Base-by-base conservation (phyloP, 2,797 vertebrate genomes). In the Capromys pilorides region DNA sequence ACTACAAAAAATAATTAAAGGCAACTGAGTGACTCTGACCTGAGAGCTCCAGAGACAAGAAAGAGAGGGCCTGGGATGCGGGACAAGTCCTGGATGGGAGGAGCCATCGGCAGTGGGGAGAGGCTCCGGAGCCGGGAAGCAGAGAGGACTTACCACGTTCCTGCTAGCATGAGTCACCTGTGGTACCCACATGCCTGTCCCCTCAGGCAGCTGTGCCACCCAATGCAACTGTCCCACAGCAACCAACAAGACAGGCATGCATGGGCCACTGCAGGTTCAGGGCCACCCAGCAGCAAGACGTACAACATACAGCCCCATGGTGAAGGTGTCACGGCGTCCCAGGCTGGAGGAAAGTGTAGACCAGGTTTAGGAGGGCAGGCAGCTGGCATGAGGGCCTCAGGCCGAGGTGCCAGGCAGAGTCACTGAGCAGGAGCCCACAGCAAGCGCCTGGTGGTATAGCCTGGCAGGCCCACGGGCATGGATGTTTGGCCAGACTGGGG, bases 331-430 rank as follows among this genome's bases (percentile, higher is more conserved):
- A 73, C 28, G 79, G 28, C 84, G 13, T 13, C 82, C 51, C 36
- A 5, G 22, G 41, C 77, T 77, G 64, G 61, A 82, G 6, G 16
- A 39, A 14, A 51, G 41, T 13, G 73, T 28, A 45, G 22, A 51
- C n/a, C 51, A 78, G 33, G 28, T 62, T 73, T 19, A 71, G 71
- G 36, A 88, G 81, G 11, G 31, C 22, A 92, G 41, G 69, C 54
- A 59, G 54, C 1, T 36, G 81, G 24, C 61, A 83, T 5, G 8
- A 62, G 10, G 61, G 81, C 36, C 19, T 71, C 19, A 51, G 21
- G 19, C 49, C 80, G 51, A 91, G 75, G 71, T 69, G 86, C 45
- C 59, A 92, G 51, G 64, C 49, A 82, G 61, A 85, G 22, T 73
- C 62, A 51, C 26, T 24, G 69, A 73, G 36, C 62, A 77, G 90